Evolutionary conservation across 2,113 vertebrate species (phyloP), one percentile per base, ranked within the genome.

Genomic region (Aldabrachelys gigantea): DNA sequence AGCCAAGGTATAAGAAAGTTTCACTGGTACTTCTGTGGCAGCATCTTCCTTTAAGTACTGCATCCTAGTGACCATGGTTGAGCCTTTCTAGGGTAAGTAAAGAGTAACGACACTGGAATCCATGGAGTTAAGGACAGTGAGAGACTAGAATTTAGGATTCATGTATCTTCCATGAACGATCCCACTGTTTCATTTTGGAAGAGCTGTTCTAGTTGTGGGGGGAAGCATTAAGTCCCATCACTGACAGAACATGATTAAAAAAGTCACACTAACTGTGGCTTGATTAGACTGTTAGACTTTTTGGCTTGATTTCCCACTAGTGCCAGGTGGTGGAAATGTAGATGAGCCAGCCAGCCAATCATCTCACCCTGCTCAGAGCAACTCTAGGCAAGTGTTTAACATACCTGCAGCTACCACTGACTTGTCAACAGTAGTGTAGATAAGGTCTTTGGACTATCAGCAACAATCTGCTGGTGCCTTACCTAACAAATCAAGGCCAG

Each of bases 371-470:
- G 2, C 4, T 44, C 65, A 52, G 31, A 31, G 44, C 38, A 0
- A 44, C 49, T 5, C 22, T 0, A 0, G 38, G 10, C 6, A 5
- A 2, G 5, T 0, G 10, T 31, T 59, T 17, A 5, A 2, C 2
- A 1, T 5, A 17, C 3, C 13, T 4, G 0, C 0, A 47, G 4
- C 13, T 14, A 80, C 31, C 22, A 5, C 4, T 1, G 50, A 3
- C 50, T 1, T n/a, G 4, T 44, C 75, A n/a, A 80, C 4, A 0
- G 38, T 2, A 31, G 25, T 62, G 1, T 8, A 49, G 17, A n/a
- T 14, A 22, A 5, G 0, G 0, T 10, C n/a, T 72, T 72, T 38
- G 27, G 5, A 6, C 22, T 16, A 14, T 78, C 7, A 29, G 5
- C 11, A 16, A 5, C 38, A 3, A 21, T 29, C 56, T 53, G 78